These are phyloP conservation scores for Coelogynopora nodosa DNA, from an alignment of 2,888 invertebrate genomes.

Conservation along the genomic window DNA sequence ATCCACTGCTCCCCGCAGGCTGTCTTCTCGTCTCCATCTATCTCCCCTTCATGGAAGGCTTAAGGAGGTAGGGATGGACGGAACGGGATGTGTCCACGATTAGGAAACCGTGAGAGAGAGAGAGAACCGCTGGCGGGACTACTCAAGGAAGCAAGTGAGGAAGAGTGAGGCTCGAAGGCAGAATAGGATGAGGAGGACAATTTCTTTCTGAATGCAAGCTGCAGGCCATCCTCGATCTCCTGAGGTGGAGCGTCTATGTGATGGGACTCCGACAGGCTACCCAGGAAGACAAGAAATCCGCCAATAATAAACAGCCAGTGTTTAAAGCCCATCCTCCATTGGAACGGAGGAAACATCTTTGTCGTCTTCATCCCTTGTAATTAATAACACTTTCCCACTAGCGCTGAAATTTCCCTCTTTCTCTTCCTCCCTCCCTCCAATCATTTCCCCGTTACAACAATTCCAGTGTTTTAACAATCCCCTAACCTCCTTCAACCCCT, in stretches of 20 bases:
- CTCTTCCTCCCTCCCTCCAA: slow-evolving; percentile 4
- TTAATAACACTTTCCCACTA: slow-evolving; percentile 17
- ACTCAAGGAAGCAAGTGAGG: slow-evolving; percentile 11
- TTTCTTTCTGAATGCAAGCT: not conserved
- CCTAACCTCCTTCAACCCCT: not conserved
- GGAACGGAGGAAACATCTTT: slow-evolving; percentile 24
- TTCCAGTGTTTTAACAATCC: not conserved
- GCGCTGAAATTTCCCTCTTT: not conserved
- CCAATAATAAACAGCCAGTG: slow-evolving; percentile 24
- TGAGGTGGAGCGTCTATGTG: no score
- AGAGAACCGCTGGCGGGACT: not conserved
- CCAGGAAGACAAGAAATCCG: slow-evolving; percentile 23
- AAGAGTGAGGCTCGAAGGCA: no score
- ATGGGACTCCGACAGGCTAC: slow-evolving; percentile 13
- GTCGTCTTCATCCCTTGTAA: slow-evolving; percentile 28
- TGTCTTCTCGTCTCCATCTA: no score
- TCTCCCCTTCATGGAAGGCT: no score
- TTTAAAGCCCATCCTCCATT: not conserved
- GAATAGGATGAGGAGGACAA: not conserved
- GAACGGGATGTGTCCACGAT: no score
- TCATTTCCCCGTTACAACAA: not conserved
- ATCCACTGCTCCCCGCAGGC: no score
- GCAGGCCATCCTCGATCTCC: not conserved
- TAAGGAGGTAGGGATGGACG: no score
- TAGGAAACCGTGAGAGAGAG: not conserved